phyloP scores from a whole-genome alignment of 1,140 invertebrate species.

The Pomacea maculata region DNA sequence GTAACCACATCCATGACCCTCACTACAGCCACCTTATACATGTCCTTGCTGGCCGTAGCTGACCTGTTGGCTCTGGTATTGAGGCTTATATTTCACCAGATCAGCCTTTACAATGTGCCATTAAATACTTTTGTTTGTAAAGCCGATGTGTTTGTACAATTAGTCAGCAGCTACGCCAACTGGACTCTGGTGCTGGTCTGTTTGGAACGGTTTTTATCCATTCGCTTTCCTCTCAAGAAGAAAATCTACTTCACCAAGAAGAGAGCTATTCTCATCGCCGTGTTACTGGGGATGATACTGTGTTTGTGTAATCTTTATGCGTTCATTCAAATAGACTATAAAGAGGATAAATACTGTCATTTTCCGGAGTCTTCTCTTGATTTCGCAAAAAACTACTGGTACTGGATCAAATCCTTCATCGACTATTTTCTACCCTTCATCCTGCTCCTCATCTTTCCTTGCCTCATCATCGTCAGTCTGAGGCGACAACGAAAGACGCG shows the following conservation, averaged over 20 bases:
- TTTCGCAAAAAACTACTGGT: slow-evolving; percentile 1
- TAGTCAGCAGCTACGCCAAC: slow-evolving; percentile 33
- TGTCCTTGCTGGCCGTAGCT: slow-evolving; percentile 40
- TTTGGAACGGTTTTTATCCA: slow-evolving; percentile 46
- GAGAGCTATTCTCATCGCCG: slow-evolving; percentile 25
- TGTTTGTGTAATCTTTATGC: too few relatives aligned
- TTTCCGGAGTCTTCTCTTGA: not conserved
- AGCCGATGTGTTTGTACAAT: not conserved
- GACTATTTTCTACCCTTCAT: slow-evolving; percentile 22
- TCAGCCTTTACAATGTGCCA: slow-evolving; percentile 19
- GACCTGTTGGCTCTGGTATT: slow-evolving; percentile 38
- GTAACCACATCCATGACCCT: slow-evolving; percentile 43
- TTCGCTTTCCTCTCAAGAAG: slow-evolving; percentile 47
- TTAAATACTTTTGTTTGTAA: not conserved
- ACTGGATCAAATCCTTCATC: slow-evolving; percentile 15
- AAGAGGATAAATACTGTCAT: not conserved
- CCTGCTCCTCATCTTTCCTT: slow-evolving; percentile 15
- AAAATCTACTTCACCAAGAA: slow-evolving; percentile 36
- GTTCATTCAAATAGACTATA: not conserved
- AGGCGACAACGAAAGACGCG: not conserved
- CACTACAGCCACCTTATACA: slow-evolving; percentile 46
- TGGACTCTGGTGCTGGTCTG: slow-evolving; percentile 52
- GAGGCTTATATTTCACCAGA: slow-evolving; percentile 41
- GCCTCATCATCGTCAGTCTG: slow-evolving; percentile 20
- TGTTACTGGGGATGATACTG: slow-evolving; percentile 20